Evolutionary conservation across 2,888 invertebrate species (phyloP).

Genomic region (Machimus atricapillus): DNA sequence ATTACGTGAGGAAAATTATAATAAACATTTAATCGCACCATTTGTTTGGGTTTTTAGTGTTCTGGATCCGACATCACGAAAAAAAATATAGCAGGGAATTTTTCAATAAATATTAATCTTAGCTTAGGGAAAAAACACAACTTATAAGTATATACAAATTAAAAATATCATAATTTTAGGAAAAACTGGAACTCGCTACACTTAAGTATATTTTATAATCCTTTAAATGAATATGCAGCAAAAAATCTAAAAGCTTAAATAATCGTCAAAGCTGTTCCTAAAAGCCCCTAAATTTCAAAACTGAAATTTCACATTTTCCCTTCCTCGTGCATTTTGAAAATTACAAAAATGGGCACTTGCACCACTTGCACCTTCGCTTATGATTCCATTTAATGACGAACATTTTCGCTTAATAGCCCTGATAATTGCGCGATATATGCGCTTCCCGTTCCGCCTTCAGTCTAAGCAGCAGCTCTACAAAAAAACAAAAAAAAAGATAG

Average conservation of each 20-base stretch:
- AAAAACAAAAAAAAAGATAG: not conserved
- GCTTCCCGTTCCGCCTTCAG: not conserved
- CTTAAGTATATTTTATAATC: no score
- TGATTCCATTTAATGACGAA: not conserved
- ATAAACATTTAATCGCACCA: not conserved
- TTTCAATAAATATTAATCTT: not conserved
- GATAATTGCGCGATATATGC: not conserved
- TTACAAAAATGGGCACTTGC: not conserved
- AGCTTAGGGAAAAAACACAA: no score
- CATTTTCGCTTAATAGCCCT: not conserved
- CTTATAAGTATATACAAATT: no score
- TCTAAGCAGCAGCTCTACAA: not conserved
- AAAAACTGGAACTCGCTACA: no score
- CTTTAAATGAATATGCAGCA: not conserved
- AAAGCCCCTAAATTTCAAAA: not conserved
- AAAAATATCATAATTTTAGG: no score
- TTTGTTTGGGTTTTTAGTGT: not conserved
- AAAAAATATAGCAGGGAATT: not conserved
- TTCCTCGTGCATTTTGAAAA: not conserved
- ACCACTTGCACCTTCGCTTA: not conserved
- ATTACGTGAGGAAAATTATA: not conserved
- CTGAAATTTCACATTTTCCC: not conserved
- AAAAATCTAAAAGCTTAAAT: not conserved
- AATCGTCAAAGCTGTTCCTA: not conserved
- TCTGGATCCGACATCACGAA: not conserved